A percentile compares a stretch with the other conserved stretches of the same genome.
These are phyloP conservation scores for Bombus difficillimus DNA, from an alignment of 1,140 invertebrate species.

Conservation along the genomic window DNA sequence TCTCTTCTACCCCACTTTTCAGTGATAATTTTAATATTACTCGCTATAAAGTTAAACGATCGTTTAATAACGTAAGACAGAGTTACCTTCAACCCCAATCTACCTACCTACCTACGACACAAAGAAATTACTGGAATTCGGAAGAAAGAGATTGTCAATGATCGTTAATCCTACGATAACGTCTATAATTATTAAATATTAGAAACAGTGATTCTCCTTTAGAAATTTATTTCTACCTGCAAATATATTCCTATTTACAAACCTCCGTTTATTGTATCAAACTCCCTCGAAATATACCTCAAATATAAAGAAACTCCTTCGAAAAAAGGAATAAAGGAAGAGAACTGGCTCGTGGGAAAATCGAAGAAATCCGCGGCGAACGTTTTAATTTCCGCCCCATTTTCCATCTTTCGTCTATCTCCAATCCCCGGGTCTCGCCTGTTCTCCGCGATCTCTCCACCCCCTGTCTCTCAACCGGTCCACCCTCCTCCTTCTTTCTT, in stretches of 20 bases:
- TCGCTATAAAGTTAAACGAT: no score
- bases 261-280: no score
- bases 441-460: slow-evolving; percentile 8
- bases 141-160: no score
- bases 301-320: no score
- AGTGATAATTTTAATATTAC: neutral
- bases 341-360: neutral
- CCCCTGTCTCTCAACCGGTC: slow-evolving; percentile 16
- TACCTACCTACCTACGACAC: no score
- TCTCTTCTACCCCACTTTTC: neutral
- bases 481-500: slow-evolving; percentile 35
- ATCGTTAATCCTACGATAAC: neutral
- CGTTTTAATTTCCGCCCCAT: slow-evolving; percentile 57
- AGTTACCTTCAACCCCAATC: neutral
- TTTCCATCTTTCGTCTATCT: slow-evolving; percentile 49
- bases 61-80: no score
- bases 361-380: slow-evolving; percentile 21
- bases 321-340: neutral
- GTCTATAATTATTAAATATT: no score
- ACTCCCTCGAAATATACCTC: no score
- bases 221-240: no score
- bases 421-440: neutral
- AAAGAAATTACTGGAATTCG: neutral
- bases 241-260: no score
- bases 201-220: no score